A percentile compares a stretch with the other conserved stretches of the same genome.
phyloP scores from a whole-genome alignment of 2,797 vertebrate genomes.

The Hyperoplus immaculatus region DNA sequence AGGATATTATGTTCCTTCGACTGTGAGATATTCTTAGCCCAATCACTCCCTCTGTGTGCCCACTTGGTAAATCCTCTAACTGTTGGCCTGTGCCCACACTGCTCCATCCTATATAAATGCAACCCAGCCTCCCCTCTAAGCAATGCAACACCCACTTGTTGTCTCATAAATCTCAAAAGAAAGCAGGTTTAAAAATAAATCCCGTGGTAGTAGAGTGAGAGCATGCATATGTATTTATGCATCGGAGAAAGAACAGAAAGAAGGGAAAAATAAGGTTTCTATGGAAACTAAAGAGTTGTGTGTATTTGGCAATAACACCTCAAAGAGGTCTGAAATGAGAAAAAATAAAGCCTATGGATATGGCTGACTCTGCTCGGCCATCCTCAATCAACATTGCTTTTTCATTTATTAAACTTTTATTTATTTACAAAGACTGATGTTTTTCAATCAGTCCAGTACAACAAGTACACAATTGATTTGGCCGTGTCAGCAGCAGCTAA shows the following conservation, averaged over 20 bases:
- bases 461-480: conserved; percentile 30
- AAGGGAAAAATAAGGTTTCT: conserved; percentile 71
- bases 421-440: conserved; percentile 32
- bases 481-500: background rate
- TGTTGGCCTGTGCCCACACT: conserved; percentile 54
- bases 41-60: conserved; percentile 43
- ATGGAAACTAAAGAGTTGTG: conserved; percentile 84
- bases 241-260: conserved; percentile 50
- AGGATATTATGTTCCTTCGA: conserved; percentile 47
- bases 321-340: conserved; percentile 64
- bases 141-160: conserved; percentile 69
- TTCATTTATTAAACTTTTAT: conserved; percentile 31
- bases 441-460: conserved; percentile 19
- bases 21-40: conserved; percentile 36
- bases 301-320: conserved; percentile 73
- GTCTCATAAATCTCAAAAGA: conserved; percentile 63
- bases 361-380: background rate
- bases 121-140: conserved; percentile 21
- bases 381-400: conserved; percentile 16
- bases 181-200: conserved; percentile 73
- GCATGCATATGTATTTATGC: conserved; percentile 47
- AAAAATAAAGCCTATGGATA: conserved; percentile 23
- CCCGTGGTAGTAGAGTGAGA: conserved; percentile 5
- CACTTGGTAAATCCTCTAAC: conserved; percentile 47
- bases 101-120: conserved; percentile 26